phyloP scores from a whole-genome alignment of 2,888 invertebrate species.

The Pyrrhia umbra region DNA sequence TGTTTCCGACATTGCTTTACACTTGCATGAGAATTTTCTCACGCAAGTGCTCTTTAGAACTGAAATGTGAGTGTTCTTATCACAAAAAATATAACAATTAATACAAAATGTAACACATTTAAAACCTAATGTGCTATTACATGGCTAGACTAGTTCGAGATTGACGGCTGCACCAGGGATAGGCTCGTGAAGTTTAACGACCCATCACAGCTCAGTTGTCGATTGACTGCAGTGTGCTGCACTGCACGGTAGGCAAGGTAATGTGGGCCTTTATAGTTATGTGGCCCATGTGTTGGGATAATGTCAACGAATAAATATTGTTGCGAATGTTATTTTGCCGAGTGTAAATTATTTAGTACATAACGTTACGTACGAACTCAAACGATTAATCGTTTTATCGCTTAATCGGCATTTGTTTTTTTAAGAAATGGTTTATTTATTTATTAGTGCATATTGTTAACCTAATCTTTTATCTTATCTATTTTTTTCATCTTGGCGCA shows the following conservation, averaged over 20 bases:
- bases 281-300: slow-evolving; percentile 29
- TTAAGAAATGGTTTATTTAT: too few species aligned
- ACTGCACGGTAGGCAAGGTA: slow-evolving; percentile 22
- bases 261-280: slow-evolving; percentile 29
- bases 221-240: slow-evolving; percentile 59
- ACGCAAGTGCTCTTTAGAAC: too few species aligned
- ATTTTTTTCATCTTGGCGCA: too few species aligned
- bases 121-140: slow-evolving; percentile 52
- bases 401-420: too few species aligned
- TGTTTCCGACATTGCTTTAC: too few species aligned
- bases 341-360: not conserved
- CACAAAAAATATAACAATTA: slow-evolving; percentile 18
- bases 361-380: not conserved
- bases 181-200: slow-evolving; percentile 71
- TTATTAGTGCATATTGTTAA: too few species aligned
- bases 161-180: slow-evolving; percentile 54
- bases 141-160: slow-evolving; percentile 38
- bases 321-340: not conserved
- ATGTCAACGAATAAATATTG: slow-evolving; percentile 23
- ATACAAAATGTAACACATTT: slow-evolving; percentile 40
- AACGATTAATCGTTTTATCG: not conserved
- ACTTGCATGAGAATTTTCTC: too few species aligned
- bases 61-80: not conserved
- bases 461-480: too few species aligned
- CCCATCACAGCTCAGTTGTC: slow-evolving; percentile 61